phyloP scores from a whole-genome alignment of 2,888 invertebrate genomes.

The Myopa testacea region DNA sequence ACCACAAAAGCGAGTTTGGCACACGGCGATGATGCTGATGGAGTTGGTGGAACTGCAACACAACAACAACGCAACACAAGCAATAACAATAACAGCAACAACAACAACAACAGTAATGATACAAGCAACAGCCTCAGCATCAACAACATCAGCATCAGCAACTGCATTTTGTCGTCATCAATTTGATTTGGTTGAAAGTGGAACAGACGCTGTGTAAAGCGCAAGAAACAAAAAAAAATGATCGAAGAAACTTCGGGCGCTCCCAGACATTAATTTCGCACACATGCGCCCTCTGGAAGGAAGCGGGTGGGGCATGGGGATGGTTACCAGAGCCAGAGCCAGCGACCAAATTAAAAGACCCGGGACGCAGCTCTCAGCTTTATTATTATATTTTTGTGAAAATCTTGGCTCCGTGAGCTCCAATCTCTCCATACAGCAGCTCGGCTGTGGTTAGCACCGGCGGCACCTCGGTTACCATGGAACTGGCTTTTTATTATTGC shows the following conservation, averaged over 20 bases:
- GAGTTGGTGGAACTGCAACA: constrained; percentile 11
- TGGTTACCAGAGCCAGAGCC: constrained; percentile 13
- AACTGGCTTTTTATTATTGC: constrained; percentile 7
- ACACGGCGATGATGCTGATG: not conserved
- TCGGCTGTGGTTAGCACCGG: not conserved
- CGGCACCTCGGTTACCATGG: not conserved
- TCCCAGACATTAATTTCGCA: constrained; percentile 54
- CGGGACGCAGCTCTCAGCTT: not conserved
- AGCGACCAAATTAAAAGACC: not conserved
- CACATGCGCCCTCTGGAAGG: constrained; percentile 42
- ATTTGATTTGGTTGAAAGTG: constrained; percentile 20
- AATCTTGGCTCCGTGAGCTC: not conserved
- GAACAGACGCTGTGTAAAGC: not conserved
- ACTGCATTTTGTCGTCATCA: constrained; percentile 22
- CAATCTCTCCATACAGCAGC: not conserved
- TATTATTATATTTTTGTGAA: not conserved
- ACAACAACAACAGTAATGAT: not conserved
- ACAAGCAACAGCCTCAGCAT: not conserved
- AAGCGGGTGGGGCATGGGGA: constrained; percentile 11
- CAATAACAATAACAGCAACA: not conserved
- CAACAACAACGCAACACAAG: not conserved
- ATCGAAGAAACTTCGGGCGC: constrained; percentile 45
- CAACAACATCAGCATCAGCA: not conserved
- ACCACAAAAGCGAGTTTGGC: constrained; percentile 22
- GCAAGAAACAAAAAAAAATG: not conserved